These are phyloP conservation scores for Phlogophora meticulosa DNA, from an alignment of 2,888 invertebrate species.

Conservation along the genomic window DNA sequence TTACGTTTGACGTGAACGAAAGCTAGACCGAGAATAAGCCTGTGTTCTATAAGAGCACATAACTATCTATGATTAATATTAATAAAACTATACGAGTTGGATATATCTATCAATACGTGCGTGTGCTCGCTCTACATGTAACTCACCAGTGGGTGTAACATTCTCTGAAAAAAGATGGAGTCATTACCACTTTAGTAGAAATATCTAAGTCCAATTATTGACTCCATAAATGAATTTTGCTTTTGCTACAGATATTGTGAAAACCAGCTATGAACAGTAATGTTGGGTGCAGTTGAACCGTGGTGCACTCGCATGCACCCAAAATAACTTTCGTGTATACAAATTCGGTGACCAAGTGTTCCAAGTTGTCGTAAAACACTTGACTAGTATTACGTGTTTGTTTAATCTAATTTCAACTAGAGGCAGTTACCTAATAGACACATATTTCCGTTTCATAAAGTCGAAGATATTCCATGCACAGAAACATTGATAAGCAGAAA, in stretches of 20 bases:
- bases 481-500: slow-evolving; percentile 66
- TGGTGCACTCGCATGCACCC: slow-evolving; percentile 66
- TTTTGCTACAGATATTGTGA: slow-evolving; percentile 67
- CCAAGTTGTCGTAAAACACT: slow-evolving; percentile 32
- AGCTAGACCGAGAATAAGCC: slow-evolving; percentile 33
- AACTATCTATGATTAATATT: slow-evolving; percentile 45
- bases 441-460: slow-evolving; percentile 35
- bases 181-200: slow-evolving; percentile 85
- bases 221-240: slow-evolving; percentile 87
- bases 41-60: slow-evolving; percentile 33
- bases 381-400: slow-evolving; percentile 39
- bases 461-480: slow-evolving; percentile 67
- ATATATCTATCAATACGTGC: slow-evolving; percentile 67
- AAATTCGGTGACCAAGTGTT: slow-evolving; percentile 41
- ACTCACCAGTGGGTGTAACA: slow-evolving; percentile 91
- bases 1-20: slow-evolving; percentile 1
- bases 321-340: slow-evolving; percentile 54
- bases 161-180: slow-evolving; percentile 91
- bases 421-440: slow-evolving; percentile 16
- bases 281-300: slow-evolving; percentile 64
- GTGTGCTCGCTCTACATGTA: slow-evolving; percentile 83
- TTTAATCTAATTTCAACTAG: slow-evolving; percentile 36
- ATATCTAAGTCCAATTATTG: slow-evolving; percentile 85
- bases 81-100: slow-evolving; percentile 54
- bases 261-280: slow-evolving; percentile 59